phyloP scores from a whole-genome alignment of 1,140 invertebrate species.

The Chrysopa pallens region DNA sequence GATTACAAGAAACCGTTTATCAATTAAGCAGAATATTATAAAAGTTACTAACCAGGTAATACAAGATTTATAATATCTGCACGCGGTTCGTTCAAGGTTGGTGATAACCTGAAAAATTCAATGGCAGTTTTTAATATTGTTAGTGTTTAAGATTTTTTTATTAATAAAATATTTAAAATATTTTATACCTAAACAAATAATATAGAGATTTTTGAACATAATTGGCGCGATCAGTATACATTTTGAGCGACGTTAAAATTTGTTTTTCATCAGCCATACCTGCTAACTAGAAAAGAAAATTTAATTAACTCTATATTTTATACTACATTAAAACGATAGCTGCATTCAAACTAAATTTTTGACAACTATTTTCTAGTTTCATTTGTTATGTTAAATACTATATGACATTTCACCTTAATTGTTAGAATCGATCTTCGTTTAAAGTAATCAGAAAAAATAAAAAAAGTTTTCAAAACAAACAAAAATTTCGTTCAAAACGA shows the following conservation, averaged over 20 bases:
- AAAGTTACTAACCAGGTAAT: conserved; percentile 23
- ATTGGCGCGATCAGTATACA: conserved; percentile 37
- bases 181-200: conserved; percentile 33
- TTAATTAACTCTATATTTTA: conserved; percentile 2
- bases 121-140: too few species aligned
- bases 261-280: conserved; percentile 42
- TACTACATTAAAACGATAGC: neutral
- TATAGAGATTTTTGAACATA: conserved; percentile 58
- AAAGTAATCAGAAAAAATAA: too few species aligned
- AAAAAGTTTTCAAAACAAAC: too few species aligned
- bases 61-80: conserved; percentile 53
- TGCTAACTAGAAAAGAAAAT: conserved; percentile 31
- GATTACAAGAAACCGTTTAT: neutral
- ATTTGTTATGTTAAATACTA: too few species aligned
- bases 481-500: too few species aligned
- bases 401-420: too few species aligned
- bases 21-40: neutral
- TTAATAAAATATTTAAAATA: neutral
- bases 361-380: too few species aligned
- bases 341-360: too few species aligned
- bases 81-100: conserved; percentile 34
- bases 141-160: neutral
- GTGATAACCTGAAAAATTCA: conserved; percentile 13
- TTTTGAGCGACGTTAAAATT: conserved; percentile 35
- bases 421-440: too few species aligned